Evolutionary conservation across 2,888 invertebrate genomes (phyloP).

Genomic region (Clepsis dumicolana): DNA sequence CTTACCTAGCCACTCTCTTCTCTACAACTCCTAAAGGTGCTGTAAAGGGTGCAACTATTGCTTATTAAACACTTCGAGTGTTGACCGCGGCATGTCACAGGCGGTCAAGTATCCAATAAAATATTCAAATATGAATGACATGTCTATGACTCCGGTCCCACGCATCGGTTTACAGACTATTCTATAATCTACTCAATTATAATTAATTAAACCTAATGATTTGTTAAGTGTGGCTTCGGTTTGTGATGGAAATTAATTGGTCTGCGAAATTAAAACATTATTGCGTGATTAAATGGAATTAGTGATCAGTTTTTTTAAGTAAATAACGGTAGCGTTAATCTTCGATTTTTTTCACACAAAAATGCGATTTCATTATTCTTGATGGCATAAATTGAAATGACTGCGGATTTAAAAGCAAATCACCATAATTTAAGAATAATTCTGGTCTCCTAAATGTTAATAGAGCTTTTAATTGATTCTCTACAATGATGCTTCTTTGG

Average conservation of each 20-base stretch:
- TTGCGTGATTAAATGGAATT: background rate
- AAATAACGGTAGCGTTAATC: slow-evolving; percentile 39
- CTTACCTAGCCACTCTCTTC: no score
- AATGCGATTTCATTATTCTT: background rate
- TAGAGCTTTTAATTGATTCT: no score
- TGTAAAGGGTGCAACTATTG: background rate
- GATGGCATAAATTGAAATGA: background rate
- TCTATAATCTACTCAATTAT: slow-evolving; percentile 1
- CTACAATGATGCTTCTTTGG: no score
- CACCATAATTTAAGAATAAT: background rate
- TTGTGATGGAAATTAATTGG: slow-evolving; percentile 49
- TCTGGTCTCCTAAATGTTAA: no score
- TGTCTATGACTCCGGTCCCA: slow-evolving; percentile 20
- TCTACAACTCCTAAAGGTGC: no score
- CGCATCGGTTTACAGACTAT: slow-evolving; percentile 15
- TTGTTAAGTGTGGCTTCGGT: slow-evolving; percentile 14
- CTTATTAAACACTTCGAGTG: background rate
- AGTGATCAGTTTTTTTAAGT: background rate
- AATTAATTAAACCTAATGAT: slow-evolving; percentile 17
- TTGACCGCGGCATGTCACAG: slow-evolving; percentile 16
- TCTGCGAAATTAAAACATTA: slow-evolving; percentile 10
- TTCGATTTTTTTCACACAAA: background rate
- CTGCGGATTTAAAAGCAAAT: background rate
- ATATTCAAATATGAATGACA: slow-evolving; percentile 57
- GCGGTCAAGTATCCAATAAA: slow-evolving; percentile 67